These are phyloP conservation scores for Melanerpes formicivorus DNA, from an alignment of 2,113 vertebrate genomes.

Conservation along the genomic window DNA sequence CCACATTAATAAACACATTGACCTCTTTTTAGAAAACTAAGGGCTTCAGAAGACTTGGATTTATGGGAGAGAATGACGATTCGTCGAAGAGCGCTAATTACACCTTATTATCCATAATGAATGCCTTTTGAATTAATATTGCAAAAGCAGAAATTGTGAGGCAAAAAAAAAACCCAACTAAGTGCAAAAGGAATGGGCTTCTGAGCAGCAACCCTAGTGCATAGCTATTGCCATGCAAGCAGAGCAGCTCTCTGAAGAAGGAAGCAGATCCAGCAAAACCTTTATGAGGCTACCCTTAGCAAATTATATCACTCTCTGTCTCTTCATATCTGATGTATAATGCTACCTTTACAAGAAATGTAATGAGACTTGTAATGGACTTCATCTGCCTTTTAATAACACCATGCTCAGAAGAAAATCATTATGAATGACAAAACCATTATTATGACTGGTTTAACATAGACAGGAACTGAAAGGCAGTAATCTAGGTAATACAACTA, in stretches of 20 bases:
- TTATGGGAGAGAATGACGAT: neutral
- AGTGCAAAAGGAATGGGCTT: neutral
- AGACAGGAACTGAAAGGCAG: neutral
- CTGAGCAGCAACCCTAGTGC: neutral
- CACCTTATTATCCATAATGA: constrained; percentile 25
- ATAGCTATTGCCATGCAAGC: neutral
- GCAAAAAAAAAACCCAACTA: neutral
- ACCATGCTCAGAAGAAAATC: neutral
- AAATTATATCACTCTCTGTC: neutral
- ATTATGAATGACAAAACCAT: constrained; percentile 17
- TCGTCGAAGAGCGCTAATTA: constrained; percentile 51
- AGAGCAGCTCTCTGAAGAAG: neutral
- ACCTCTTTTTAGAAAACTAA: constrained; percentile 8
- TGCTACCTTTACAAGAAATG: constrained; percentile 14
- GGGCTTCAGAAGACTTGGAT: constrained; percentile 16
- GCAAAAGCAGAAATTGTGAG: constrained; percentile 8
- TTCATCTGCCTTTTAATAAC: constrained; percentile 42
- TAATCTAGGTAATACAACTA: neutral
- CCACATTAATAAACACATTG: constrained; percentile 25
- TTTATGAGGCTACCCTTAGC: neutral
- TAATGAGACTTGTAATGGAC: constrained; percentile 33
- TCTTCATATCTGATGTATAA: neutral
- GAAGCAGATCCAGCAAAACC: neutral
- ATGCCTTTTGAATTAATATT: constrained; percentile 15
- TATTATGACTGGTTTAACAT: neutral